Percentiles rank a stretch among this genome's conserved stretches.
These are phyloP conservation scores for Eriosoma lanigerum DNA, from an alignment of 1,140 invertebrate genomes.

Conservation along the genomic window DNA sequence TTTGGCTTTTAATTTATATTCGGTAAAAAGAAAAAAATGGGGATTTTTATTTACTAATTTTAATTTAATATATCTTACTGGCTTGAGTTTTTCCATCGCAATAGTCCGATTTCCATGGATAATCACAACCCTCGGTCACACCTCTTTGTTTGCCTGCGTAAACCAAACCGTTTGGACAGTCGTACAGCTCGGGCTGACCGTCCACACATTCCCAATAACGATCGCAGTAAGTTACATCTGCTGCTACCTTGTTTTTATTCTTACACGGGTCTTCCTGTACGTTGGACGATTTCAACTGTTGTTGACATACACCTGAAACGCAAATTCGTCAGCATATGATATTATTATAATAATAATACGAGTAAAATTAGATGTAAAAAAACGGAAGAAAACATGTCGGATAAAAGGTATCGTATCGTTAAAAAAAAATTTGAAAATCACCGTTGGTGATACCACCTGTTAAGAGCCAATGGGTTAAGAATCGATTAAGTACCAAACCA, in stretches of 20 bases:
- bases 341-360: too few relatives aligned
- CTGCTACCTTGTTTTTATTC: slow-evolving; percentile 63
- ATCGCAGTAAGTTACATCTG: slow-evolving; percentile 80
- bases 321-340: not conserved
- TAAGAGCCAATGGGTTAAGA: too few relatives aligned
- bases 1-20: too few relatives aligned
- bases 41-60: too few relatives aligned
- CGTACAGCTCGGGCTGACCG: slow-evolving; percentile 77
- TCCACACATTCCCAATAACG: slow-evolving; percentile 79
- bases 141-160: slow-evolving; percentile 84
- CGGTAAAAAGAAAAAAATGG: too few relatives aligned
- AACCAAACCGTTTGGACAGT: slow-evolving; percentile 87
- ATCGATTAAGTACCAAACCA: too few relatives aligned
- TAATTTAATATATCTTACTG: too few relatives aligned
- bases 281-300: slow-evolving; percentile 52
- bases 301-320: slow-evolving; percentile 39
- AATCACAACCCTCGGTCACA: slow-evolving; percentile 84
- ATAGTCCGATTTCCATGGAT: slow-evolving; percentile 84
- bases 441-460: too few relatives aligned
- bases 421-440: too few relatives aligned
- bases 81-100: slow-evolving; percentile 76
- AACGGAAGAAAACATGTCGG: too few relatives aligned
- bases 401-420: too few relatives aligned
- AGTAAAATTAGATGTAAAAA: too few relatives aligned
- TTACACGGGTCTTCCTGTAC: slow-evolving; percentile 57